These are phyloP conservation scores for Lutraria rhynchaena DNA, from an alignment of 1,140 invertebrate species.

Conservation along the genomic window DNA sequence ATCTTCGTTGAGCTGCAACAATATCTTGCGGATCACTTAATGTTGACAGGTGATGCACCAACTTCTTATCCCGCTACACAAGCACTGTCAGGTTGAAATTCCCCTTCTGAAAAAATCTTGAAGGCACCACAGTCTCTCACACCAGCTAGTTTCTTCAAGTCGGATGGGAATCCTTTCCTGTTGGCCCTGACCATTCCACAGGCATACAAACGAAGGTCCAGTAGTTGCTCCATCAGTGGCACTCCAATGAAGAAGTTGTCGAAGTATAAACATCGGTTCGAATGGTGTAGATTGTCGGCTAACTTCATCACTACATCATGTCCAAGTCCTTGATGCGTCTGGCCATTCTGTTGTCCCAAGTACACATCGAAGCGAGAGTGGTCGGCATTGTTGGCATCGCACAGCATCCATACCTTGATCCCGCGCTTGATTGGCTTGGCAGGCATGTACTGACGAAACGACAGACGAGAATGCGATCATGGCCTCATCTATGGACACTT, in stretches of 20 bases:
- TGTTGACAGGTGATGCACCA: slow-evolving; percentile 34
- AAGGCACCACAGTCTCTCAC: neutral
- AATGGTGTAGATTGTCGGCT: neutral
- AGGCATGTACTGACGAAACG: slow-evolving; percentile 59
- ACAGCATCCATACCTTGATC: slow-evolving; percentile 59
- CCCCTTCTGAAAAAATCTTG: neutral
- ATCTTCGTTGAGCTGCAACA: neutral
- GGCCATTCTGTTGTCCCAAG: slow-evolving; percentile 5
- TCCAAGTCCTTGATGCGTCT: slow-evolving; percentile 32
- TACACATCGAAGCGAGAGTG: slow-evolving; percentile 53
- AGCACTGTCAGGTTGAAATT: slow-evolving; percentile 29
- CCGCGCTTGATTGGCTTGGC: slow-evolving; percentile 65
- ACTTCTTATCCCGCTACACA: slow-evolving; percentile 55
- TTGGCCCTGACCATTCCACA: slow-evolving; percentile 35
- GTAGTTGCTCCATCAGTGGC: slow-evolving; percentile 20
- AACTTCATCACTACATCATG: slow-evolving; percentile 37
- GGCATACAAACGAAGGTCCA: slow-evolving; percentile 14
- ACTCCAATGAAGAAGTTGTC: slow-evolving; percentile 54
- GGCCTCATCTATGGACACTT: slow-evolving; percentile 60
- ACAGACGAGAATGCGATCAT: slow-evolving; percentile 57
- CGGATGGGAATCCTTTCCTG: slow-evolving; percentile 26
- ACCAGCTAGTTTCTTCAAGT: slow-evolving; percentile 4
- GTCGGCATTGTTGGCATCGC: slow-evolving; percentile 55
- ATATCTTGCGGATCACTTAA: slow-evolving; percentile 5
- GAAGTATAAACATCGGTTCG: slow-evolving; percentile 17